These are phyloP conservation scores for Sprattus sprattus DNA, from an alignment of 2,113 vertebrate species.

Conservation along the genomic window DNA sequence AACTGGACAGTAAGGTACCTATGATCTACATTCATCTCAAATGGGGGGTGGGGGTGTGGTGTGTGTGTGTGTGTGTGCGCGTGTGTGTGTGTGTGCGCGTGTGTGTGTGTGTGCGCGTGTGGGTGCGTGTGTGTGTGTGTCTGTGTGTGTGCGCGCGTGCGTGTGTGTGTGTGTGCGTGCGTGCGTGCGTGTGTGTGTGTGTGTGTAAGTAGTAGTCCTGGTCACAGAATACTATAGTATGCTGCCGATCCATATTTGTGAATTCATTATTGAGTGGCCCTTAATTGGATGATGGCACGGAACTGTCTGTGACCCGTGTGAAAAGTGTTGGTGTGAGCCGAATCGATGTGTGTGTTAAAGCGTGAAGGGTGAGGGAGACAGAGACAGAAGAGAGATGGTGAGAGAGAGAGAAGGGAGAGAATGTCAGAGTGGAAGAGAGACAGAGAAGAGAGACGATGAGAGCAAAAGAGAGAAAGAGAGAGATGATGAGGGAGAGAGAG, in stretches of 20 bases:
- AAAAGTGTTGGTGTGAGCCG: not conserved
- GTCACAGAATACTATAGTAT: not conserved
- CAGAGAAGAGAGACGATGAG: not conserved
- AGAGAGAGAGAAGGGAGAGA: not conserved
- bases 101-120: not conserved
- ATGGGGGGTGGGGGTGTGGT: no score
- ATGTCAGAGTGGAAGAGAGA: not conserved
- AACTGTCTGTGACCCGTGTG: not conserved
- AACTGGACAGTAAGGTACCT: conserved; percentile 73
- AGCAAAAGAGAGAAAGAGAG: no score
- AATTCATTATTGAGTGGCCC: not conserved
- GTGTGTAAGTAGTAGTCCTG: not conserved
- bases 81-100: not conserved
- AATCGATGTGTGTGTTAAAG: not conserved
- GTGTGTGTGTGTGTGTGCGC: not conserved
- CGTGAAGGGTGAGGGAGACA: not conserved
- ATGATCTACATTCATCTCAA: not conserved
- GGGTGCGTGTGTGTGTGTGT: not conserved
- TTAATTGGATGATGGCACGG: not conserved
- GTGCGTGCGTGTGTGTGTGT: no score
- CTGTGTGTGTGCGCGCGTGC: no score
- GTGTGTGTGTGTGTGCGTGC: not conserved
- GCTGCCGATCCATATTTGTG: not conserved
- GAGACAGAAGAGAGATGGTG: not conserved
- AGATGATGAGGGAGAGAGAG: not conserved